Base-by-base conservation (phyloP, 2,888 invertebrate species). In the Theodoxus fluviatilis region DNA sequence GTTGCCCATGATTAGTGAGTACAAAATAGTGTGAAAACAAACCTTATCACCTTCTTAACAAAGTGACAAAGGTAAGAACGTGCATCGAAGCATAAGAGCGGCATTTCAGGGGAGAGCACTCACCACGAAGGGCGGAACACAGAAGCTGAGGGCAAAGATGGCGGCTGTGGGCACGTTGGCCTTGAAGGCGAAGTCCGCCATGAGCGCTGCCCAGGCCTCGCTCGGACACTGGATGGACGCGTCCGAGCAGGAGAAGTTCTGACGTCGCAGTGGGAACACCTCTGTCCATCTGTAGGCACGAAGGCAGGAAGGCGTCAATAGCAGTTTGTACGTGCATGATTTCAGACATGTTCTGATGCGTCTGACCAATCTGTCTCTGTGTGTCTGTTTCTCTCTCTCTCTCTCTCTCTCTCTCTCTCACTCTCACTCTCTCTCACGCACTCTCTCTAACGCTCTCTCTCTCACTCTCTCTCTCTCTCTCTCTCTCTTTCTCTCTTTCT, bases 121-220 rank as follows among this genome's bases (percentile, higher is more conserved):
- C 70, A 82, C 82, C 22, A 82, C 78, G 71, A 80, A 77, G 28
- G 79, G 78, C 0, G 82, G 82, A 0, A 82, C 77, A 71, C 80
- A 81, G 59, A 82, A 77, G 65, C 76, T 78, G 35, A 82, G 76
- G 15, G 79, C 76, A 52, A 79, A 82, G 3, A 81, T 73, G 7
- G 77, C 77, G 49, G 74, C 75, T 22, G 76, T 75, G 3, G 81
- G 81, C 7, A 81, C 75, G 15, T 74, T 70, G 9, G 76, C 77
- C 33, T 75, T 74, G 55, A 81, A 79, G 9, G 79, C 73, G 55
- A 79, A 80, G 7, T 79, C 78, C 2, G 78, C 71, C 49, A 77
- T 74, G 0, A 78, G 74, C 15, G 75, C 74, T n/a, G 74, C 75
- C 40, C 76, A 76, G 9, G 73, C 70, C 49, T 76, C 75, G 3